Base-by-base conservation (phyloP, 2,888 invertebrate genomes). In the Tachina fera region DNA sequence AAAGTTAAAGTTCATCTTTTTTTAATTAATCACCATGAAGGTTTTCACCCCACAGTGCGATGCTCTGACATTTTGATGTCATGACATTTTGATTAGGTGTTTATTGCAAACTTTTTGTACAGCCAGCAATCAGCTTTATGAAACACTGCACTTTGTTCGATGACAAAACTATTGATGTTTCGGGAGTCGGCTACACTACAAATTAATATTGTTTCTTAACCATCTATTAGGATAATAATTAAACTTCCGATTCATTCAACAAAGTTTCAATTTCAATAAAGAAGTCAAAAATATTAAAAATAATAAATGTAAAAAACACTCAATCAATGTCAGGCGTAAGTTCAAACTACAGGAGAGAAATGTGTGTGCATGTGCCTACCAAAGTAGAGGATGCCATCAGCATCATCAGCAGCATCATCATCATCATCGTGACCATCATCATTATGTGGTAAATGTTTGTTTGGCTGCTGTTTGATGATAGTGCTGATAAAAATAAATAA, bases 401-500 rank as follows among this genome's bases (percentile, higher is more conserved):
- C 9, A 47, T 45, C n/a, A 41, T 22, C 22, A 58, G 14, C 67
- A 58, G 63, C 43, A 41, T 68, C 41, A 49, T 68, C 14, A 31
- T 16, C 56, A 67, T 14, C 56, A 10, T 76, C 13, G 41, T 67
- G 13, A 67, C 22, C 39, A 79, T 51, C 31, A 76, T 77, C 68
- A 71, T 75, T 49, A 71, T 58, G 51, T 76, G 51, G 63, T 49
- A 60, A 67, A 68, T 78, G 63, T 49, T 86, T 47, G 76, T 19
- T 72, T 84, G 71, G 76, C 61, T 76, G 86, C 65, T 80, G 75
- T 75, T 51, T 86, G 85, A 79, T 86, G 82, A 75, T 85, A 60
- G 82, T 76, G 79, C 79, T 80, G 86, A 86, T 86, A 83, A 80
- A 80, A 83, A 75, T 76, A 86, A 79, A 83, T 86, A 86, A 86